phyloP scores from a whole-genome alignment of 2,797 vertebrate species.

The Naso thynnoides region DNA sequence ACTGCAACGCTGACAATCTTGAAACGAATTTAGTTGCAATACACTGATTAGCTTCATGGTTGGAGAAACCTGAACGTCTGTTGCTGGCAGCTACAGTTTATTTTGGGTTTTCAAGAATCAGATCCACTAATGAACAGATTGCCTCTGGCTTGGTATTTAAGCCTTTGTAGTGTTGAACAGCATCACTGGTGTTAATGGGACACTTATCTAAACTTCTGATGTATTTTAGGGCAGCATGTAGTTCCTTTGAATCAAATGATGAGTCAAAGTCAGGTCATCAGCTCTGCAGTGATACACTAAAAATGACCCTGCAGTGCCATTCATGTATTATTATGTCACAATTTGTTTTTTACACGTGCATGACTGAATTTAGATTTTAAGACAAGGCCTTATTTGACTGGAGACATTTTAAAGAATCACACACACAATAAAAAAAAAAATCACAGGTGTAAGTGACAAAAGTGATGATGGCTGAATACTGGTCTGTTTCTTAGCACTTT shows the following conservation, averaged over 20 bases:
- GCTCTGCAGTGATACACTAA: constrained; percentile 14
- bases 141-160: constrained; percentile 71
- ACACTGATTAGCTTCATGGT: constrained; percentile 67
- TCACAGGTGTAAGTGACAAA: not conserved
- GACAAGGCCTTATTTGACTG: not conserved
- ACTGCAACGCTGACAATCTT: constrained; percentile 41
- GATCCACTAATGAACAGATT: constrained; percentile 73
- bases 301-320: constrained; percentile 32
- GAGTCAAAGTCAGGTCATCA: constrained; percentile 59
- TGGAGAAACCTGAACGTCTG: constrained; percentile 70
- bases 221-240: constrained; percentile 57
- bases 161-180: constrained; percentile 62
- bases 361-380: constrained; percentile 9
- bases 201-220: constrained; percentile 62
- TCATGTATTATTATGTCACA: constrained; percentile 16
- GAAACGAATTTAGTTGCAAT: constrained; percentile 59
- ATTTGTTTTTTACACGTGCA: constrained; percentile 24
- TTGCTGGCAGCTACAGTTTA: constrained; percentile 73
- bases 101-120: constrained; percentile 69
- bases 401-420: not conserved
- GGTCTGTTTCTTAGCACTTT: no score
- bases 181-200: constrained; percentile 69
- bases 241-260: constrained; percentile 44
- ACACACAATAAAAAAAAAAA: no score
- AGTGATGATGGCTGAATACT: not conserved